Conservation (phyloP, 2,888 invertebrate species). For the Doris montereyensis region DNA sequence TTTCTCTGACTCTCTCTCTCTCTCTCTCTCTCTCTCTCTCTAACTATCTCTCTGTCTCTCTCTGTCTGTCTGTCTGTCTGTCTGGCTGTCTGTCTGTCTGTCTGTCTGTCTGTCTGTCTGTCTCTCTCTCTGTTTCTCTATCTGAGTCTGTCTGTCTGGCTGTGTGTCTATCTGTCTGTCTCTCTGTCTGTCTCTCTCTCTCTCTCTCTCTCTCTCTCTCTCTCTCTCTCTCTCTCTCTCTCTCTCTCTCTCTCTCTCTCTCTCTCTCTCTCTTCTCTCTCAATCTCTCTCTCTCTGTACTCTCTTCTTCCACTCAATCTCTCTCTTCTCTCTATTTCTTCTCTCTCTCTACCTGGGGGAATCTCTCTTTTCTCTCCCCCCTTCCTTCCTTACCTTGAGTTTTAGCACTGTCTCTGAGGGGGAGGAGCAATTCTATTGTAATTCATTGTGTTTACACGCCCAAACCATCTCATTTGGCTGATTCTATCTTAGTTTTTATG, state of each 20-base stretch:
- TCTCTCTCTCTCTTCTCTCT: not conserved
- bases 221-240: conserved; percentile 20
- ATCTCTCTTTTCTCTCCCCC: too few relatives aligned
- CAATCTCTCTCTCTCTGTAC: not conserved
- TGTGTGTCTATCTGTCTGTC: not conserved
- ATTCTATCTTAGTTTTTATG: too few relatives aligned
- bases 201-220: conserved; percentile 18
- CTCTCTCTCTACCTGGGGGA: not conserved
- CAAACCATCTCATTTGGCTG: too few relatives aligned
- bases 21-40: not conserved
- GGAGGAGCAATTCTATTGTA: too few relatives aligned
- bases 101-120: too few relatives aligned
- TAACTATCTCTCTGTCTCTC: not conserved
- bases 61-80: too few relatives aligned
- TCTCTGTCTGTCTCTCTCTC: not conserved
- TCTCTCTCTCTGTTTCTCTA: too few relatives aligned
- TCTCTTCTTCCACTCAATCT: not conserved
- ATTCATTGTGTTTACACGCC: too few relatives aligned
- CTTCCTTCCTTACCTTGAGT: too few relatives aligned
- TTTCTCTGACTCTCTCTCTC: not conserved
- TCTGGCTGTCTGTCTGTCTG: too few relatives aligned
- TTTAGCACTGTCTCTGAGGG: too few relatives aligned
- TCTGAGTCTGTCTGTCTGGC: not conserved
- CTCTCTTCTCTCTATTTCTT: not conserved
- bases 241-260: conserved; percentile 21